Evolutionary conservation across 1,140 invertebrate species (phyloP).

Genomic region (Proctacanthus coquilletti): DNA sequence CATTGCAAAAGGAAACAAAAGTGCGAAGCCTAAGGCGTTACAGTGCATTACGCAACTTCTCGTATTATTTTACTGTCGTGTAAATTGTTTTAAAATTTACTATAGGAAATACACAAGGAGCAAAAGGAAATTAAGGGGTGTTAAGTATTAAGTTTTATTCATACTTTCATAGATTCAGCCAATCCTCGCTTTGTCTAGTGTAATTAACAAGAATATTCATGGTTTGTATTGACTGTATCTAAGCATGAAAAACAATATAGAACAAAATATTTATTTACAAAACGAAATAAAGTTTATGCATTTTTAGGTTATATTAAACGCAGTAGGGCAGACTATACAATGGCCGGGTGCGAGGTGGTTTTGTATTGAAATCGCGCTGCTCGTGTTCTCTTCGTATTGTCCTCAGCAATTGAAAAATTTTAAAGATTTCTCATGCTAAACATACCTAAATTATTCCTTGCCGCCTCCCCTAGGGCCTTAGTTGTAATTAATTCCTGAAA

Average conservation of each 20-base stretch:
- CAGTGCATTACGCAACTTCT: too few relatives aligned
- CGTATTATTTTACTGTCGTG: too few relatives aligned
- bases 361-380: not conserved
- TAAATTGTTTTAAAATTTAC: too few relatives aligned
- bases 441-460: slow-evolving; percentile 41
- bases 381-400: not conserved
- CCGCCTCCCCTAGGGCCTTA: slow-evolving; percentile 48
- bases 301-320: not conserved
- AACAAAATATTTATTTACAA: not conserved
- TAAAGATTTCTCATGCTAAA: slow-evolving; percentile 2
- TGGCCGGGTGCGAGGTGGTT: slow-evolving; percentile 2
- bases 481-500: slow-evolving; percentile 52
- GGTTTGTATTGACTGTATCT: too few relatives aligned
- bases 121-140: too few relatives aligned
- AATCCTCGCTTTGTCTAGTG: too few relatives aligned
- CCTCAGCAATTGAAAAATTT: slow-evolving; percentile 7
- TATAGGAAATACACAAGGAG: too few relatives aligned
- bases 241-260: too few relatives aligned
- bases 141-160: too few relatives aligned
- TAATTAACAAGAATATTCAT: too few relatives aligned
- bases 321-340: not conserved
- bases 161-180: too few relatives aligned
- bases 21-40: not conserved
- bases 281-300: not conserved
- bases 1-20: not conserved